Evolutionary conservation across 1,140 invertebrate species (phyloP).

Genomic region (Macrobrachium nipponense): DNA sequence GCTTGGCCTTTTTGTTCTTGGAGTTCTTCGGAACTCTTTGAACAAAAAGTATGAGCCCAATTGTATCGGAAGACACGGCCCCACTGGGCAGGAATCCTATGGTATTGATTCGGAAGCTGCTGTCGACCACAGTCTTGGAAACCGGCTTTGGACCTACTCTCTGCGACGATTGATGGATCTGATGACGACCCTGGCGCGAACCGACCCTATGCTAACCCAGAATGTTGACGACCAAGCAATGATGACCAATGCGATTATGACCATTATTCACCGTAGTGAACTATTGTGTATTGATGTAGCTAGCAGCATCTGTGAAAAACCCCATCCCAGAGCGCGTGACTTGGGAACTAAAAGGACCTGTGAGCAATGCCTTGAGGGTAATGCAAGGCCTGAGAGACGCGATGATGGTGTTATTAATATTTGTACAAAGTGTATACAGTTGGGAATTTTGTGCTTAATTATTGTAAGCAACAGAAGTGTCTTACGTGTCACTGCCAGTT

Average conservation of each 20-base stretch:
- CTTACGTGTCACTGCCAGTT: conserved; percentile 45
- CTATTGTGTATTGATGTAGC: conserved; percentile 49
- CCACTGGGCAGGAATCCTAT: too few relatives aligned
- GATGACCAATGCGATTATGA: conserved; percentile 34
- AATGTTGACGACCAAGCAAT: conserved; percentile 25
- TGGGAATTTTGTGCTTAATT: conserved; percentile 58
- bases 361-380: conserved; percentile 16
- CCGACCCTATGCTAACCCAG: conserved; percentile 21
- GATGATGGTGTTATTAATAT: conserved; percentile 52
- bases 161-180: conserved; percentile 9
- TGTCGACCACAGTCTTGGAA: neutral
- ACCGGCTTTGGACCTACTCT: neutral
- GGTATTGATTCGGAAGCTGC: neutral
- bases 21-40: too few relatives aligned
- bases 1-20: too few relatives aligned
- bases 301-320: conserved; percentile 57
- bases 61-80: too few relatives aligned
- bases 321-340: conserved; percentile 33
- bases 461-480: conserved; percentile 42
- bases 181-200: conserved; percentile 39
- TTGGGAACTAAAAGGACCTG: conserved; percentile 29
- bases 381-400: conserved; percentile 19
- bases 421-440: conserved; percentile 65
- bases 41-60: too few relatives aligned
- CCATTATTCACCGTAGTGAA: conserved; percentile 51